A percentile compares a stretch with the other conserved stretches of the same genome.
Evolutionary conservation across 2,888 invertebrate genomes (phyloP).

Genomic region (Drosophila koepferae): DNA sequence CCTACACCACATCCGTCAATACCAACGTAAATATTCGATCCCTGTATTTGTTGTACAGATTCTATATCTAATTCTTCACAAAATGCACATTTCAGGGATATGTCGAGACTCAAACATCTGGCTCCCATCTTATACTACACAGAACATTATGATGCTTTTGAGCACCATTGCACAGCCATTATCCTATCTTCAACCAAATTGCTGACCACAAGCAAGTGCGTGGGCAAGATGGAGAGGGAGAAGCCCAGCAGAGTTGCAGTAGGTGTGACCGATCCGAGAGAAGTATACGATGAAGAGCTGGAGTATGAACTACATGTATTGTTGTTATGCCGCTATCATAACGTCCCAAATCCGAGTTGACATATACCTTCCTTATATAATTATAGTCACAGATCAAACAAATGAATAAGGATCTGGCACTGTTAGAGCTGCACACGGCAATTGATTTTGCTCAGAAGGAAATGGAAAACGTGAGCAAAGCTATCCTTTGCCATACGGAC

Average conservation of each 20-base stretch:
- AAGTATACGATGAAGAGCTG: rapidly evolving
- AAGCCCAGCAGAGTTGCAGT: background rate
- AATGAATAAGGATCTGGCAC: slow-evolving; percentile 5
- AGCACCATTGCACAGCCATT: slow-evolving; percentile 42
- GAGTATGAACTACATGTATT: background rate
- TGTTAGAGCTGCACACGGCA: background rate
- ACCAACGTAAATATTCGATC: background rate
- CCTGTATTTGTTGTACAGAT: too few relatives aligned
- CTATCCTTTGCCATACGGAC: background rate
- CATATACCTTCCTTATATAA: background rate
- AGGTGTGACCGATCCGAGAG: background rate
- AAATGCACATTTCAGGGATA: background rate
- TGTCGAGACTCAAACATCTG: background rate
- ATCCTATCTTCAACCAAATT: slow-evolving; percentile 10
- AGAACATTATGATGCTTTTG: rapidly evolving
- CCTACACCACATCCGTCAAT: background rate
- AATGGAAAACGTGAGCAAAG: background rate
- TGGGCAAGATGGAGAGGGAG: rapidly evolving
- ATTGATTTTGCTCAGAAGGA: rapidly evolving
- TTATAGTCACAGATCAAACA: rapidly evolving
- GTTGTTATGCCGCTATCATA: too few relatives aligned
- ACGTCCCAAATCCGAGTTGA: too few relatives aligned
- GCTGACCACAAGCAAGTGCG: slow-evolving; percentile 25
- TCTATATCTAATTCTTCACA: background rate
- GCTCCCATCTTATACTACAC: background rate